These are phyloP conservation scores for Molossus alvarezi DNA, from an alignment of 2,797 vertebrate genomes.

Conservation along the genomic window DNA sequence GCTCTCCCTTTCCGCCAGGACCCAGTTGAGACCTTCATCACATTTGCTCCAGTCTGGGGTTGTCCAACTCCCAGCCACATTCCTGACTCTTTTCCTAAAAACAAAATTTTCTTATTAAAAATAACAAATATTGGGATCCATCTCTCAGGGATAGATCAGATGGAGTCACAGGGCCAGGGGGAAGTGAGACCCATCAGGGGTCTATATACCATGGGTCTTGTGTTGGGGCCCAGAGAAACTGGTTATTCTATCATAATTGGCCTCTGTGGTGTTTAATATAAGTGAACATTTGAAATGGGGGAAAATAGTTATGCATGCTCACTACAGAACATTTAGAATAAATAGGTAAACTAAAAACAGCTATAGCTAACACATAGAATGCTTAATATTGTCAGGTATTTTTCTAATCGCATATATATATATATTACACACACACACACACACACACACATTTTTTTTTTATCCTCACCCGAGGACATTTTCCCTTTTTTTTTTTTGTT, in stretches of 20 bases:
- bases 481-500: too few species aligned
- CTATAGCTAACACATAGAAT: not conserved
- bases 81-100: constrained; percentile 18
- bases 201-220: not conserved
- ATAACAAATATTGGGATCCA: not conserved
- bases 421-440: too few species aligned
- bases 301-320: not conserved
- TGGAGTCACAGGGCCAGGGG: not conserved
- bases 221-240: not conserved
- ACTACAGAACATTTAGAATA: not conserved
- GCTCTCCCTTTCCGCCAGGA: not conserved
- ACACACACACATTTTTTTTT: too few species aligned
- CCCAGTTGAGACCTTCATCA: not conserved
- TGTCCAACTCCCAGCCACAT: not conserved
- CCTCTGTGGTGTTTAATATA: not conserved
- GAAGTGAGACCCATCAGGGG: not conserved
- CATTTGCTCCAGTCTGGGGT: not conserved
- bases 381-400: not conserved
- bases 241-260: not conserved
- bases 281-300: not conserved
- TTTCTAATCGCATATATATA: not conserved
- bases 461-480: too few species aligned
- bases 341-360: not conserved
- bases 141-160: not conserved
- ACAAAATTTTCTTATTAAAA: not conserved